phyloP scores from a whole-genome alignment of 1,140 invertebrate species.

The Leguminivora glycinivorella region DNA sequence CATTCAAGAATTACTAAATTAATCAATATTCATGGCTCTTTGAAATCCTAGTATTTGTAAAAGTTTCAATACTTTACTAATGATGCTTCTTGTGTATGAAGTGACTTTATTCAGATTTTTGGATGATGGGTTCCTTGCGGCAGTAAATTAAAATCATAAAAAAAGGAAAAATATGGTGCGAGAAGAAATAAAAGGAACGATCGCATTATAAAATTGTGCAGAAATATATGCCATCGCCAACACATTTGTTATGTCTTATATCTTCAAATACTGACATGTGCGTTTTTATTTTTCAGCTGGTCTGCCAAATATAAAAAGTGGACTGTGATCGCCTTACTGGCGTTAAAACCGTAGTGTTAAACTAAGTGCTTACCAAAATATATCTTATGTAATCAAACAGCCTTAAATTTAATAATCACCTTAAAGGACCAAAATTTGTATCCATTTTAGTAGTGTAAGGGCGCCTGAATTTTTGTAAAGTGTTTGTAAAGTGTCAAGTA shows the following conservation, averaged over 20 bases:
- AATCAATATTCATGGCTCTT: no score
- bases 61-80: no score
- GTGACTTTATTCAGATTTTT: no score
- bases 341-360: conserved; percentile 65
- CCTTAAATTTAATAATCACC: conserved; percentile 63
- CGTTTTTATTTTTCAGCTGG: conserved; percentile 29
- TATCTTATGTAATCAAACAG: conserved; percentile 52
- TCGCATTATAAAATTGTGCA: background rate
- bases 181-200: background rate
- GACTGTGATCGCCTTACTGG: conserved; percentile 69
- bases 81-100: no score
- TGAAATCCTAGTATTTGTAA: no score
- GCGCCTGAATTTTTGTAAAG: conserved; percentile 67
- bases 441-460: conserved; percentile 59
- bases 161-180: no score
- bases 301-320: conserved; percentile 49
- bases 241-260: background rate
- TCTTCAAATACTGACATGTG: background rate
- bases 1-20: no score
- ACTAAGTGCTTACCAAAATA: conserved; percentile 68
- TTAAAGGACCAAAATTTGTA: conserved; percentile 74
- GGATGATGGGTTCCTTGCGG: no score
- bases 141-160: no score
- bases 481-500: conserved; percentile 39
- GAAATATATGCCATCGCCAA: conserved; percentile 11